Percentiles rank a stretch among this genome's conserved stretches.
These are phyloP conservation scores for Porphyrio hochstetteri DNA, from an alignment of 2,113 vertebrate species.

Conservation along the genomic window DNA sequence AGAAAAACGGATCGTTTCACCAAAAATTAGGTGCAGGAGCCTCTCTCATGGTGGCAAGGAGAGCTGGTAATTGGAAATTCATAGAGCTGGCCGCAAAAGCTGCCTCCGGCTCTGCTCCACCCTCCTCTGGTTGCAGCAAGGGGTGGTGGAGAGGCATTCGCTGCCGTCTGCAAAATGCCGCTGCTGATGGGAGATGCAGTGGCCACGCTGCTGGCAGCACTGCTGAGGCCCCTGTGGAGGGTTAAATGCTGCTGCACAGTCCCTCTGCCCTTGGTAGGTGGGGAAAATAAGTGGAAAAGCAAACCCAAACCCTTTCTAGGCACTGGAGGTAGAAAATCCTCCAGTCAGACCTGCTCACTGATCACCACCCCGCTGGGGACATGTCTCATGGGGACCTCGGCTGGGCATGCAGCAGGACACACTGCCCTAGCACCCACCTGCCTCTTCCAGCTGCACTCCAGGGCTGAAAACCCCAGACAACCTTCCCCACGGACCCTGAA, in stretches of 20 bases:
- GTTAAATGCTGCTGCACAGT: neutral
- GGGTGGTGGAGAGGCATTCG: neutral
- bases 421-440: neutral
- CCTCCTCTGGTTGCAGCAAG: neutral
- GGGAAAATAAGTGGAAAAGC: neutral
- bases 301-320: neutral
- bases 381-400: accelerated
- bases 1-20: slow-evolving; percentile 57
- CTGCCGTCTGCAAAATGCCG: neutral
- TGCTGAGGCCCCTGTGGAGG: neutral
- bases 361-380: neutral
- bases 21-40: slow-evolving; percentile 58
- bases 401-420: neutral
- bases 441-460: neutral
- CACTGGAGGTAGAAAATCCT: neutral
- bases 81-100: neutral
- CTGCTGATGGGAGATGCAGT: neutral
- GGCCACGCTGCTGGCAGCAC: accelerated
- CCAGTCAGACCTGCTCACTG: neutral
- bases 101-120: neutral
- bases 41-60: neutral
- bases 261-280: neutral
- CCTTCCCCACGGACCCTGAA: neutral
- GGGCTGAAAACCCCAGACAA: neutral
- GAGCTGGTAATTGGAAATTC: slow-evolving; percentile 49